These are phyloP conservation scores for Diachasma alloeum DNA, from an alignment of 1,140 invertebrate species.

Conservation along the genomic window DNA sequence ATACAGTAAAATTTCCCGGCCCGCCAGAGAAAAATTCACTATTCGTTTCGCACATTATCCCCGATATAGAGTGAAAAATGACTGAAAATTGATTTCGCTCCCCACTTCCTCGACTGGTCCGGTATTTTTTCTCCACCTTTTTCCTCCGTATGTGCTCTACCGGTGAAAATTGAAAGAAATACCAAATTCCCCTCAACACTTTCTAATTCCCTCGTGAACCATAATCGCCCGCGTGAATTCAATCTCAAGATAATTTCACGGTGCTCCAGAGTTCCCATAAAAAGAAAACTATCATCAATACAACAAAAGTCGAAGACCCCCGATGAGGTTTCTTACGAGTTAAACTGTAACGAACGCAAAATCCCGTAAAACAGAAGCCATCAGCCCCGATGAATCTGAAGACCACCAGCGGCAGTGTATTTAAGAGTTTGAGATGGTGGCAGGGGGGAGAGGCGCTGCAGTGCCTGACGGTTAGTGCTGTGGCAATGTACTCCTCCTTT, in stretches of 20 bases:
- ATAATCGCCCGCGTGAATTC: neutral
- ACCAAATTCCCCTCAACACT: neutral
- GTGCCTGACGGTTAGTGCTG: constrained; percentile 24
- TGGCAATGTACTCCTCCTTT: neutral
- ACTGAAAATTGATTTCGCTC: too few relatives aligned
- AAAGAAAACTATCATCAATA: neutral
- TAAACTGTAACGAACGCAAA: neutral
- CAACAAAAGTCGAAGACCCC: neutral
- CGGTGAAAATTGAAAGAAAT: too few relatives aligned
- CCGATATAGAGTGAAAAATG: too few relatives aligned
- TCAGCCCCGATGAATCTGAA: constrained; percentile 7
- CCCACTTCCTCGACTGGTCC: too few relatives aligned
- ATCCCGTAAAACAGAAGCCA: constrained; percentile 17
- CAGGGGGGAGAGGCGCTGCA: neutral
- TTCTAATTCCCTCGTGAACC: neutral
- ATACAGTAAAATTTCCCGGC: too few relatives aligned
- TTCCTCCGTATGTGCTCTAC: too few relatives aligned
- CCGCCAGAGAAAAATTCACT: too few relatives aligned
- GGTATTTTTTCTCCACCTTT: too few relatives aligned
- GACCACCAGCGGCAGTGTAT: constrained; percentile 7
- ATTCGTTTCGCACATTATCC: too few relatives aligned
- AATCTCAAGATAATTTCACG: neutral
- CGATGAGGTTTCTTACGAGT: neutral
- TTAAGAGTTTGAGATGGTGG: neutral
- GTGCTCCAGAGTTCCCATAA: neutral